Evolutionary conservation across 2,113 vertebrate genomes (phyloP).

Genomic region (rabbit (Oryctolagus cuniculus)): DNA sequence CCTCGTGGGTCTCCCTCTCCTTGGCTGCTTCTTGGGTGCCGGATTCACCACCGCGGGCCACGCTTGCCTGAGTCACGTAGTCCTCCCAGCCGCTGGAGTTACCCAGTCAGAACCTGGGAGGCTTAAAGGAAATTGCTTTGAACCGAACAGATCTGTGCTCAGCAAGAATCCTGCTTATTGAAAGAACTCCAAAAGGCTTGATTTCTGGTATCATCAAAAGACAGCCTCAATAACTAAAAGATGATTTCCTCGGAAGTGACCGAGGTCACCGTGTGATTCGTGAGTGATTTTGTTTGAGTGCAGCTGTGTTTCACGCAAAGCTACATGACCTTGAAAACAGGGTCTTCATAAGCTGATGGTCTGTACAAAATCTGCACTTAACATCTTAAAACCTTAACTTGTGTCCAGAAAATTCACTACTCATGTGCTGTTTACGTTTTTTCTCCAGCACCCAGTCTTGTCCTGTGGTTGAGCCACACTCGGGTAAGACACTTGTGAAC

Average conservation of each 20-base stretch:
- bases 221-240: constrained; percentile 78
- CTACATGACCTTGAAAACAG: background rate
- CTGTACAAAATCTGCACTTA: constrained; percentile 62
- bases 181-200: constrained; percentile 79
- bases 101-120: background rate
- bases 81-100: background rate
- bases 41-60: background rate
- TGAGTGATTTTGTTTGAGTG: background rate
- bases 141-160: constrained; percentile 54
- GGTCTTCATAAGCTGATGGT: background rate
- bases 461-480: background rate
- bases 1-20: background rate
- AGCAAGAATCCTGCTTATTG: constrained; percentile 76
- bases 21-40: background rate
- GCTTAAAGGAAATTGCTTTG: constrained; percentile 10
- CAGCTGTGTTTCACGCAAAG: constrained; percentile 69
- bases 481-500: accelerated
- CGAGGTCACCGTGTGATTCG: constrained; percentile 12
- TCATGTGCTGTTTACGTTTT: background rate
- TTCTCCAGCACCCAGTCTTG: background rate
- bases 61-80: accelerated
- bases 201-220: constrained; percentile 76
- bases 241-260: constrained; percentile 73
- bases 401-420: background rate
- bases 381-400: constrained; percentile 31